Base-by-base conservation (phyloP, 2,888 invertebrate genomes). In the Capitulum mitella region DNA sequence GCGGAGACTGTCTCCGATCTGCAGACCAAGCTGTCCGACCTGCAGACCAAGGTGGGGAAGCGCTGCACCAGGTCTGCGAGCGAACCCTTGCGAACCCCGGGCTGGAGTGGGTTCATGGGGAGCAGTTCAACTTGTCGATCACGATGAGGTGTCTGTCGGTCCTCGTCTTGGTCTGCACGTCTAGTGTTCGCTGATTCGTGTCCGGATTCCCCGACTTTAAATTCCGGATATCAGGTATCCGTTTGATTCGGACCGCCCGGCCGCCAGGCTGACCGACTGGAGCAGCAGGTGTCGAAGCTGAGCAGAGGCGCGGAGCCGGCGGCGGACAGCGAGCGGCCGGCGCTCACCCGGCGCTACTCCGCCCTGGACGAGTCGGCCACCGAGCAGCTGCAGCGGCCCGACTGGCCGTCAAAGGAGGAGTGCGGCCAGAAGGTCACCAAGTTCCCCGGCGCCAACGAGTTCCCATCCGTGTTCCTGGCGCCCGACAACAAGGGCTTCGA, bases 401-500 rank as follows among this genome's bases (percentile, higher is more conserved):
- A 64, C 32, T 64, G 64, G 64, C 64, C 64, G 0, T 85, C 87
- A 0, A 86, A 85, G 81, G 85, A 85, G 74, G 86, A 88, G 80
- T 90, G 90, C 82, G 84, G 85, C 85, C 79, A 87, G 89, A 83
- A 85, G 89, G 81, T 86, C 85, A 86, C n/a, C 78, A 83, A 85
- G 85, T 61, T 78, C 29, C 51, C 78, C 19, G 51, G 77, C 77
- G 54, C 80, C 58, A 79, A 83, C 46, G 85, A 85, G 78, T 86
- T 91, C 81, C 89, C 91, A 78, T 90, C 91, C 26, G 88, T 91
- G 29, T 92, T 91, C 86, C 85, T 93, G 83, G 90, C 92, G 0
- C 91, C 92, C 79, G 92, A 92, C 85, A 92, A 92, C 85, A 93
- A 92, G 84, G 93, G 93, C 79, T 90, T 90, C 84, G 89, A 89